These are phyloP conservation scores for Habropoda laboriosa DNA, from an alignment of 1,140 invertebrate genomes.

Conservation along the genomic window DNA sequence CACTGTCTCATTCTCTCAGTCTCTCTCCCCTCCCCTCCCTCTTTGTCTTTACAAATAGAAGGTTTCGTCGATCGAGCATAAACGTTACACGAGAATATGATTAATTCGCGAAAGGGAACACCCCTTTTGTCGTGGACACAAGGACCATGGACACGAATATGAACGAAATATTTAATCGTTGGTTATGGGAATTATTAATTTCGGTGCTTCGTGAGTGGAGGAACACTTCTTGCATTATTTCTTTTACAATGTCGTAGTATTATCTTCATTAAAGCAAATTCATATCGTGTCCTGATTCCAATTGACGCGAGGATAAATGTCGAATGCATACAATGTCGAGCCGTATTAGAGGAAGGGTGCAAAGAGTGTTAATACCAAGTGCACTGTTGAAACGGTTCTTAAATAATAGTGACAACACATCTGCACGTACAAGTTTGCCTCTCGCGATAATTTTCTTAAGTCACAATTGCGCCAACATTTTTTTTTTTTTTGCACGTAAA, in stretches of 20 bases:
- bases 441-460: not conserved
- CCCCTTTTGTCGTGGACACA: not conserved
- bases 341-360: not conserved
- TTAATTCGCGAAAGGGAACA: slow-evolving; percentile 1
- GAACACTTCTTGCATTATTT: too few relatives aligned
- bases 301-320: not conserved
- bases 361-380: not conserved
- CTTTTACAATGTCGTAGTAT: too few relatives aligned
- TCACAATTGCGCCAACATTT: not conserved
- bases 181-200: too few relatives aligned
- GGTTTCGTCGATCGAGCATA: slow-evolving; percentile 20
- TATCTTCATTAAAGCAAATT: too few relatives aligned
- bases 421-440: not conserved
- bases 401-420: slow-evolving; percentile 1
- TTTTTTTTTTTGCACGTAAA: not conserved
- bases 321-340: not conserved
- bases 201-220: too few relatives aligned
- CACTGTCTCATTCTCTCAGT: too few relatives aligned
- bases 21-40: not conserved
- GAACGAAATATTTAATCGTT: too few relatives aligned
- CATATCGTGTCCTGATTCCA: not conserved
- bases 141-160: not conserved
- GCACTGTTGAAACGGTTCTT: not conserved
- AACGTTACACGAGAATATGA: not conserved
- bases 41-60: not conserved